Evolutionary conservation across 2,113 vertebrate genomes (phyloP), one percentile per base, ranked within the genome.

Genomic region (Diglossa brunneiventris): DNA sequence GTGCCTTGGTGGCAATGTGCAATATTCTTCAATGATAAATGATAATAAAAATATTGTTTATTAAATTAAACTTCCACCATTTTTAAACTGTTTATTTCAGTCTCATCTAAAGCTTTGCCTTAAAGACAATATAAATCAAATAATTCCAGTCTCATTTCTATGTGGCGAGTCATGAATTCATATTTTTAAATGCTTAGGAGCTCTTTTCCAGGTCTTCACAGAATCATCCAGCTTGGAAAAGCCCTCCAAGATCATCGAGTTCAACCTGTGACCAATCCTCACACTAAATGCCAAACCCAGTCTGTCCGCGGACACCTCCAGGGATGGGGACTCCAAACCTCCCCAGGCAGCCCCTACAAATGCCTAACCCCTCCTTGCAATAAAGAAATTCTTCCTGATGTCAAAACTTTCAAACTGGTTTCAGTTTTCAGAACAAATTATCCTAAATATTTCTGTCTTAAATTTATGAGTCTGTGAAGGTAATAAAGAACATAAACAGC

Each of bases 161-260:
- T 15, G 41, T 28, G 5, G 7, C 0, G 0, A 63, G 22, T 41
- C 22, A 76, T 18, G 2, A 87, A 68, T 63, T 72, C 4, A 30
- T 75, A 13, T 30, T 37, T 23, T 58, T 70, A 47, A 52, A 56
- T 0, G 1, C 8, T 21, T 59, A 28, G 7, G 16, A 23, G 30
- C 23, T 59, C 6, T 50, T 75, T 31, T 49, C 12, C 22, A 83
- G 9, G 7, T 7, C 14, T 55, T n/a, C 15, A 64, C 3, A 28
- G n/a, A 53, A 33, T 6, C 41, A 73, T 35, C 14, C 8, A 64
- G 21, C 21, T 18, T 53, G 58, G 41, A 22, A 74, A 47, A 22
- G 13, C 28, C 10, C 19, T 64, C 49, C 41, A 64, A n/a, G 35
- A 23, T 22, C 27, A 46, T 15, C 0, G 0, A 64, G 41, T 23